Percentiles rank a stretch among this genome's conserved stretches.
phyloP scores from a whole-genome alignment of 2,113 vertebrate genomes.

The Beaufortia kweichowensis region DNA sequence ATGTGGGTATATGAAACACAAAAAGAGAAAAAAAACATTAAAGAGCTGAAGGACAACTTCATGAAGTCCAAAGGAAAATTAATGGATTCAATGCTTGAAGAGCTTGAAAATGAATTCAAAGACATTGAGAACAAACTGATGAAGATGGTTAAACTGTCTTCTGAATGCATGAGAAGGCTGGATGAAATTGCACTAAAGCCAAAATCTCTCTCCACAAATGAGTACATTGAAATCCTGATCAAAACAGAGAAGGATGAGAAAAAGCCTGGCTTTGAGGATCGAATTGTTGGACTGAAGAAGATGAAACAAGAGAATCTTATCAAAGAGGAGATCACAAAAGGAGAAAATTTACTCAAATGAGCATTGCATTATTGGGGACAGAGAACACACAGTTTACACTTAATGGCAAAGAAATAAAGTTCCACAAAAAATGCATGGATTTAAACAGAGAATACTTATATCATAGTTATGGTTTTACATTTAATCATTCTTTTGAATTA shows the following conservation, averaged over 20 bases:
- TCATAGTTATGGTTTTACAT: no score
- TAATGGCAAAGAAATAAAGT: no score
- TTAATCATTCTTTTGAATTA: no score
- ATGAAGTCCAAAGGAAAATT: constrained; percentile 45
- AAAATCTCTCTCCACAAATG: constrained; percentile 47
- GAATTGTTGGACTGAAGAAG: constrained; percentile 31
- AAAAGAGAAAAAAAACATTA: constrained; percentile 43
- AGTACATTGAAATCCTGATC: constrained; percentile 55
- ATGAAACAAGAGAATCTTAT: constrained; percentile 35
- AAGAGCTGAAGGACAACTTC: constrained; percentile 53
- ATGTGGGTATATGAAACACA: constrained; percentile 47
- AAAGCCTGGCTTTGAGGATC: constrained; percentile 51
- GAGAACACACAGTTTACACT: no score
- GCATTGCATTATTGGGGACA: background rate
- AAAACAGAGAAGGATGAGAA: constrained; percentile 42
- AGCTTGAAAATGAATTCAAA: constrained; percentile 28
- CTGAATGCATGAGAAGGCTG: constrained; percentile 44
- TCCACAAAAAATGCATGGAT: no score
- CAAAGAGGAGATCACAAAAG: constrained; percentile 37
- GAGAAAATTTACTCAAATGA: constrained; percentile 35
- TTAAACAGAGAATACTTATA: no score
- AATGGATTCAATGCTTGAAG: constrained; percentile 41
- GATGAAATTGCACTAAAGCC: constrained; percentile 56
- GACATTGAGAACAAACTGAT: constrained; percentile 9
- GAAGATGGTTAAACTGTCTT: constrained; percentile 42